Conservation (phyloP, 2,113 vertebrate species). For the Neomonachus schauinslandi region DNA sequence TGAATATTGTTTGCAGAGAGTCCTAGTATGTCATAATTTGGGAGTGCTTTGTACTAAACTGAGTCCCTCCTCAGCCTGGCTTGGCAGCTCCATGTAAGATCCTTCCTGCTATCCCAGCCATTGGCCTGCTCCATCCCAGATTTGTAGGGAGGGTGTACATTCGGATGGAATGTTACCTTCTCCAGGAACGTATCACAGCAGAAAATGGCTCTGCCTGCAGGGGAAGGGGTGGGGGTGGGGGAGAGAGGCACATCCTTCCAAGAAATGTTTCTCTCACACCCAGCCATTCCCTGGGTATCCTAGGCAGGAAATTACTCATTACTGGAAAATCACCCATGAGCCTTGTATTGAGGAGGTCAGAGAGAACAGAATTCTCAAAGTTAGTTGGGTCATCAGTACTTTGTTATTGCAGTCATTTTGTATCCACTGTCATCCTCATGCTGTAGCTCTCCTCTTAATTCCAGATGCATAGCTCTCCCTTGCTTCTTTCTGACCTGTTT, state of each 20-base stretch:
- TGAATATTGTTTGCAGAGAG: neutral
- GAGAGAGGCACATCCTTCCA: neutral
- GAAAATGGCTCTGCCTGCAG: neutral
- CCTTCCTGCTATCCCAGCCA: neutral
- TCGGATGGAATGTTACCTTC: neutral
- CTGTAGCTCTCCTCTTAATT: neutral
- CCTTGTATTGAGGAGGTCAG: neutral
- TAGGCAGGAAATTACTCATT: slow-evolving; percentile 34
- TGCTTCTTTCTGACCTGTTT: neutral
- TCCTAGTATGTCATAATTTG: neutral
- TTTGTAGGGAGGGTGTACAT: too few species aligned
- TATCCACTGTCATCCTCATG: neutral
- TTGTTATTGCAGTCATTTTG: neutral
- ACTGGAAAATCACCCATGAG: slow-evolving; percentile 7
- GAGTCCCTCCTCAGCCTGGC: neutral
- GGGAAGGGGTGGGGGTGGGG: neutral
- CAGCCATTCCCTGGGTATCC: neutral
- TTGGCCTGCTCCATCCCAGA: neutral
- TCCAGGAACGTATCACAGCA: neutral
- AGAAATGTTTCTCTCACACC: slow-evolving; percentile 1
- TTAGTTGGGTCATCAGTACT: neutral
- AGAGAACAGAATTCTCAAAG: neutral
- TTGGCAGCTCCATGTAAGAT: neutral
- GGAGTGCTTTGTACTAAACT: neutral
- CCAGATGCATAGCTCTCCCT: neutral